phyloP scores from a whole-genome alignment of 2,888 invertebrate genomes.

The Eretmocerus hayati region DNA sequence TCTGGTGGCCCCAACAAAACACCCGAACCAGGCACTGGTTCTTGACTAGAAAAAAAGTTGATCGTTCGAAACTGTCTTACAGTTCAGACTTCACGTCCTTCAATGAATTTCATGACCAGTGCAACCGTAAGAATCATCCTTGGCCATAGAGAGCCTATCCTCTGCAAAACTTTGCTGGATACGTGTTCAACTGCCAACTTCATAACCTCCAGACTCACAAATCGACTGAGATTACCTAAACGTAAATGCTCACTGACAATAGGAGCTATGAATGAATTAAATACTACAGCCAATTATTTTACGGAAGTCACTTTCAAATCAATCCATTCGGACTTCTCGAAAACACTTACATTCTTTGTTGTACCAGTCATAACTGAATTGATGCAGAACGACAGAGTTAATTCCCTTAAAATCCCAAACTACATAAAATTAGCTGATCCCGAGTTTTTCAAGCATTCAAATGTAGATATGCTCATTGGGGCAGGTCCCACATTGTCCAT shows the following conservation, averaged over 20 bases:
- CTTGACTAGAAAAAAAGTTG: background rate
- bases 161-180: background rate
- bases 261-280: background rate
- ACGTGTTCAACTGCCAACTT: background rate
- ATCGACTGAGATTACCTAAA: background rate
- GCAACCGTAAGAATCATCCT: background rate
- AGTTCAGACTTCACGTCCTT: background rate
- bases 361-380: background rate
- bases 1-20: too few species aligned
- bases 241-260: background rate
- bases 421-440: conserved; percentile 20
- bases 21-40: background rate
- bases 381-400: background rate
- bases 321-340: background rate
- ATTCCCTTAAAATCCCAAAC: conserved; percentile 3
- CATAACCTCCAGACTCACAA: too few species aligned
- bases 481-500: conserved; percentile 15
- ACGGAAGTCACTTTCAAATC: background rate
- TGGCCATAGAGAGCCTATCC: background rate
- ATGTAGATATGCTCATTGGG: conserved; percentile 17
- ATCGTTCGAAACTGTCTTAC: background rate
- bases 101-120: background rate
- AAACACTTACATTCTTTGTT: background rate
- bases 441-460: conserved; percentile 12
- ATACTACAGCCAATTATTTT: background rate